phyloP scores from a whole-genome alignment of 1,140 invertebrate species.

The Megathymus violae region DNA sequence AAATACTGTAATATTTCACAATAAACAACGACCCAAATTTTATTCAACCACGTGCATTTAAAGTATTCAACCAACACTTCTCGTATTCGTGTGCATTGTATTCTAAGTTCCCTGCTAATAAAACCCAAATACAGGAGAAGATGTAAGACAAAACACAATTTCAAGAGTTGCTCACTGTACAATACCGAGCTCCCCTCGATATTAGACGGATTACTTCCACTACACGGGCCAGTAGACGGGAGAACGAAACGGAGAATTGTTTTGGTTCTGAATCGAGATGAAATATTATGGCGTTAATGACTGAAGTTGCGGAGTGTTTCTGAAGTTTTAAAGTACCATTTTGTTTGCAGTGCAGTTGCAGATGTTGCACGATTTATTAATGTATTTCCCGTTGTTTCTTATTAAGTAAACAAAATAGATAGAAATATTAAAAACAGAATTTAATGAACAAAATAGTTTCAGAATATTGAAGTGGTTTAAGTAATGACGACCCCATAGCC shows the following conservation, averaged over 20 bases:
- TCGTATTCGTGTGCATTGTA: neutral
- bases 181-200: conserved; percentile 34
- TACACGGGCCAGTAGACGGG: conserved; percentile 38
- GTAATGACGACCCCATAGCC: too few species aligned
- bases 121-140: neutral
- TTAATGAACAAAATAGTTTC: too few species aligned
- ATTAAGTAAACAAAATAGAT: too few species aligned
- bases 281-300: conserved; percentile 22
- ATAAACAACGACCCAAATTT: neutral
- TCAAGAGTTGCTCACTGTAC: neutral
- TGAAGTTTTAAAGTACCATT: conserved; percentile 13
- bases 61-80: neutral
- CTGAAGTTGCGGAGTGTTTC: neutral
- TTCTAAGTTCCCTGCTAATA: neutral
- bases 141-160: neutral
- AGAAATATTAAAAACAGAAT: too few species aligned
- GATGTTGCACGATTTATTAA: neutral
- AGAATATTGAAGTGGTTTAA: too few species aligned
- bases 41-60: too few species aligned
- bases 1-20: neutral
- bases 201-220: conserved; percentile 50
- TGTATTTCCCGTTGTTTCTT: too few species aligned
- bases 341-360: neutral
- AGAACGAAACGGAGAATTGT: conserved; percentile 8
- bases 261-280: conserved; percentile 17